Evolutionary conservation across 2,797 vertebrate species (phyloP).

Genomic region (Sandelia bainsii): DNA sequence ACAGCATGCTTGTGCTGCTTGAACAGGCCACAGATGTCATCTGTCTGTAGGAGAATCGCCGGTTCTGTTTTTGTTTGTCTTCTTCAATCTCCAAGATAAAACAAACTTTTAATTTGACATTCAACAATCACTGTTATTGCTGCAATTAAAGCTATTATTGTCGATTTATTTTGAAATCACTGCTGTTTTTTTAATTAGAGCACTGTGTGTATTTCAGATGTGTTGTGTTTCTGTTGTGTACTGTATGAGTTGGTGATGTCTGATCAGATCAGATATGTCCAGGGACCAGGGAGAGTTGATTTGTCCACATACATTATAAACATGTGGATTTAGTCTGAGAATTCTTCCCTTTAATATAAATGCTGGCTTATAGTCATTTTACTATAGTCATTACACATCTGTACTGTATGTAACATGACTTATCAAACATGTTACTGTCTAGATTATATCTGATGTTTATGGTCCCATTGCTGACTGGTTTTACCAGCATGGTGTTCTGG

Average conservation of each 20-base stretch:
- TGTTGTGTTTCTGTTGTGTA: conserved; percentile 47
- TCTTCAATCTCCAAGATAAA: conserved; percentile 49
- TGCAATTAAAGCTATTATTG: conserved; percentile 53
- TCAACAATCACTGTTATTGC: conserved; percentile 40
- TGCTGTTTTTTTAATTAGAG: conserved; percentile 73
- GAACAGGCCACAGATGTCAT: conserved; percentile 75
- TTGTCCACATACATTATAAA: conserved; percentile 29
- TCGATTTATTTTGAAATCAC: conserved; percentile 61
- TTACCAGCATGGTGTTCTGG: conserved; percentile 31
- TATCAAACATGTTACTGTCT: conserved; percentile 36
- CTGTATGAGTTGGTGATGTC: conserved; percentile 29
- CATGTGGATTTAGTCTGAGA: conserved; percentile 47
- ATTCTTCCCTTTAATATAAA: conserved; percentile 41
- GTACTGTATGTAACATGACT: conserved; percentile 51
- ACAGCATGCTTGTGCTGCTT: conserved; percentile 80
- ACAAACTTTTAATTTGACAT: conserved; percentile 53
- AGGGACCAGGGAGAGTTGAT: conserved; percentile 53
- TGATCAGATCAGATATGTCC: conserved; percentile 50
- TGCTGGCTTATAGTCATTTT: conserved; percentile 41
- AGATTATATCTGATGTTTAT: conserved; percentile 18
- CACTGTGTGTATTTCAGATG: conserved; percentile 67
- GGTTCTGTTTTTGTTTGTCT: conserved; percentile 60
- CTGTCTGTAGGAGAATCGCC: conserved; percentile 27
- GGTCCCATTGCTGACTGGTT: conserved; percentile 29
- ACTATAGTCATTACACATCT: conserved; percentile 46